Base-by-base conservation (phyloP, 2,888 invertebrate species). In the Noctua pronuba region DNA sequence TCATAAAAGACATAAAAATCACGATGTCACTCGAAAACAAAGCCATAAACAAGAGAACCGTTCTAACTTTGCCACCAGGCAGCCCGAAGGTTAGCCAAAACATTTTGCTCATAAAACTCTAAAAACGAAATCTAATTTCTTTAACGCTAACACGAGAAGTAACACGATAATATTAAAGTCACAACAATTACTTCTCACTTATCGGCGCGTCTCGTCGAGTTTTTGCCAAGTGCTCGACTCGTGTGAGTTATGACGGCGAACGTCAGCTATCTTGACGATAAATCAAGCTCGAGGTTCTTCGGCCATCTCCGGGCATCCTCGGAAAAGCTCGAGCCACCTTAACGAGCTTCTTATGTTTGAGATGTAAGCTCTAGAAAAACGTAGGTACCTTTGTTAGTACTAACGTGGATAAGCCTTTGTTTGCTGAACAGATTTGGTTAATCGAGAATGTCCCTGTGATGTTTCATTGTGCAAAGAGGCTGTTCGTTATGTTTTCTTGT, bases 211-310 rank as follows among this genome's bases (percentile, higher is more conserved):
- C 93, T 93, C 91, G 91, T 88, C 92, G 88, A 87, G 92, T 94
- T 94, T 94, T 94, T 93, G 91, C 85, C 83, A 75, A 85, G 84
- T 75, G 79, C 86, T 88, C 87, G 79, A 85, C 84, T 85, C 85
- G 86, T 92, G 91, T 94, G 94, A 95, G 92, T 94, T 95, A 95
- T 95, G 94, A 94, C 92, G 91, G 91, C 89, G 90, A 35, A 90
- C 91, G 92, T 93, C 92, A 93, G 92, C 92, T 92, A 93, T 94
- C 93, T 92, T 86, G 84, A 87, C 89, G 86, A 95, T 95, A 95
- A 95, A 95, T 95, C 93, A 86, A 62, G 85, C 85, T 85, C 78
- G 82, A 58, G 78, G 60, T 28, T 73, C 67, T 65, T 84, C 74
- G 80, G 52, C 70, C 44, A 82, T 68, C 66, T 58, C 85, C 85